These are phyloP conservation scores for Thamnophis elegans DNA, from an alignment of 2,797 vertebrate species.

Conservation along the genomic window DNA sequence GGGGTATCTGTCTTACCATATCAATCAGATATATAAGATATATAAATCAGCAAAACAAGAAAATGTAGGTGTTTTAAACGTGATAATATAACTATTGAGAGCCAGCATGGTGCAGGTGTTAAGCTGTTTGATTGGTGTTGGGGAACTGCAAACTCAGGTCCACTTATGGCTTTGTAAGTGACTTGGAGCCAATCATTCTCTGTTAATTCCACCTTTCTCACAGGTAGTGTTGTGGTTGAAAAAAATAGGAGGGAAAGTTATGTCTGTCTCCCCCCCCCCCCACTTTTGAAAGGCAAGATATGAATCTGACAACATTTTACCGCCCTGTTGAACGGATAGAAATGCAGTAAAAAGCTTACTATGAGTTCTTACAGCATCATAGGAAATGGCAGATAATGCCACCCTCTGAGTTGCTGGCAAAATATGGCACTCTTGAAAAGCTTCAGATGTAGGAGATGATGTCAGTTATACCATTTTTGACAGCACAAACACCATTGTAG, in stretches of 20 bases:
- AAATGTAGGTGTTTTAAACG: not conserved
- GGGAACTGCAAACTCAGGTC: not conserved
- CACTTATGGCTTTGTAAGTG: not conserved
- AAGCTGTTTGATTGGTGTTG: not conserved
- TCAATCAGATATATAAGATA: not conserved
- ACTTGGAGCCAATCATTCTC: not conserved
- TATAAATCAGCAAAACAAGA: not conserved
- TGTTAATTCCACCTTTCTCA: not conserved
- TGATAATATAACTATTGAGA: not conserved
- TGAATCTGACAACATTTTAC: not conserved
- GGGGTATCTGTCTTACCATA: not conserved
- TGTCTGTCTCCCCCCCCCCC: rapidly evolving
- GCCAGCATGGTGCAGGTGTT: not conserved
- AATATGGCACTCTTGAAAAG: not conserved
- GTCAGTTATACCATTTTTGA: not conserved
- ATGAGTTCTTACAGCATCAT: not conserved
- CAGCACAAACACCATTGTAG: not conserved
- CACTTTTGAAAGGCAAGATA: not conserved
- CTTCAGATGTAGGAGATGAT: not conserved
- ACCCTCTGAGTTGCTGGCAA: not conserved
- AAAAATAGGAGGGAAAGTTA: not conserved
- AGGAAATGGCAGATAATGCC: not conserved
- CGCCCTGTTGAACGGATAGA: not conserved
- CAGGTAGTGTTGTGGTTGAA: not conserved
- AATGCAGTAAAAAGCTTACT: not conserved